Percentiles rank a stretch among this genome's conserved stretches.
phyloP scores from a whole-genome alignment of 2,888 invertebrate genomes.

The Acronicta psi region DNA sequence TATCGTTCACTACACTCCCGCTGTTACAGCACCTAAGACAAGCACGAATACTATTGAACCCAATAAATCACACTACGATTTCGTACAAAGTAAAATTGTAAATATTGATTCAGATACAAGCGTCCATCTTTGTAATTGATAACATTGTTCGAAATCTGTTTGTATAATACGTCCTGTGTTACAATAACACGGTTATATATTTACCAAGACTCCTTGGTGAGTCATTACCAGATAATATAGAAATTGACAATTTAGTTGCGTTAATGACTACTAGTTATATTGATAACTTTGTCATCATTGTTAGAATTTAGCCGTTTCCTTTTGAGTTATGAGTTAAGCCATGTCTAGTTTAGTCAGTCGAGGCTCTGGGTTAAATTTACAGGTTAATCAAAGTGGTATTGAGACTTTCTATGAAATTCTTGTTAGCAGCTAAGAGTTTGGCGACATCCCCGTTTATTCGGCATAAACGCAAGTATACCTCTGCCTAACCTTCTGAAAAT shows the following conservation, averaged over 20 bases:
- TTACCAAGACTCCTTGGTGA: neutral
- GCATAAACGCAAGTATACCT: no score
- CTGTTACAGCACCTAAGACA: neutral
- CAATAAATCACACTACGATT: slow-evolving; percentile 1
- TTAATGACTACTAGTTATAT: neutral
- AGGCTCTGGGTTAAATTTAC: no score
- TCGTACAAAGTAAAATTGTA: slow-evolving; percentile 10
- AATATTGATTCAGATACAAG: slow-evolving; percentile 19
- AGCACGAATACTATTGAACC: neutral
- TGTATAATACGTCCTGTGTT: slow-evolving; percentile 4
- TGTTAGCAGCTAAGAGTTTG: no score
- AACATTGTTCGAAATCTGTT: slow-evolving; percentile 29
- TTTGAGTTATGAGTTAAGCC: no score
- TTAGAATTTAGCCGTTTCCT: no score
- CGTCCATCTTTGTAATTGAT: slow-evolving; percentile 5
- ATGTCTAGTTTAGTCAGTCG: no score
- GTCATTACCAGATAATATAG: slow-evolving; percentile 6
- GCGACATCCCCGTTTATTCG: no score
- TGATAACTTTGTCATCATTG: no score
- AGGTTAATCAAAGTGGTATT: no score
- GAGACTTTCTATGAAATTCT: no score
- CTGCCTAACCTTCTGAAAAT: no score
- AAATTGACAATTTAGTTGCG: slow-evolving; percentile 1
- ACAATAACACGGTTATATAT: slow-evolving; percentile 13
- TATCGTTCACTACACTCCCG: no score